A percentile compares a stretch with the other conserved stretches of the same genome.
phyloP scores from a whole-genome alignment of 2,113 vertebrate species.

The Podocnemis expansa region DNA sequence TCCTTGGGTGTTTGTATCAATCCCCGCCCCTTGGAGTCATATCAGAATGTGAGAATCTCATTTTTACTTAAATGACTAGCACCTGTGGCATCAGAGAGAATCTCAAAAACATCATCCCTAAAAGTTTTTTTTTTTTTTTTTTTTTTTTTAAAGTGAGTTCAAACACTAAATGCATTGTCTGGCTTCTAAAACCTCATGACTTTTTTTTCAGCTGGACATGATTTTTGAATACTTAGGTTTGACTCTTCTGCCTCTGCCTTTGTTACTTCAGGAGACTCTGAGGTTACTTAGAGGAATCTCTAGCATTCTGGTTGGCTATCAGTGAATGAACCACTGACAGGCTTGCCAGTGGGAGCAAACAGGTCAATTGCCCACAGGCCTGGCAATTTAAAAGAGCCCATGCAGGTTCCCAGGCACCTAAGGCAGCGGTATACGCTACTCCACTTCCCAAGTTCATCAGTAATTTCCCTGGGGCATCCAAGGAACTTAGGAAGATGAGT shows the following conservation, averaged over 20 bases:
- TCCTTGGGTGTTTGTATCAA: neutral
- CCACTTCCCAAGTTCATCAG: too few relatives aligned
- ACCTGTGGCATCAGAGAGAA: neutral
- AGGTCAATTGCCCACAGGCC: too few relatives aligned
- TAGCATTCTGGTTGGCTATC: neutral
- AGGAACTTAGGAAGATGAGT: too few relatives aligned
- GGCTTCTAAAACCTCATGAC: neutral
- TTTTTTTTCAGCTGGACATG: neutral
- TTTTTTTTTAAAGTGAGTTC: too few relatives aligned
- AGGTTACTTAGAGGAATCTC: neutral
- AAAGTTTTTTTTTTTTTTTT: too few relatives aligned
- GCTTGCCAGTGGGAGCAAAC: too few relatives aligned
- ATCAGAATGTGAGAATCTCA: neutral
- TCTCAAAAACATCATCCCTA: neutral
- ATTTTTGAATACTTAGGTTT: neutral
- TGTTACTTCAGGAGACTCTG: neutral
- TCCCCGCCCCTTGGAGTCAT: neutral
- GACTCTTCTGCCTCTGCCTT: neutral
- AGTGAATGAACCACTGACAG: neutral
- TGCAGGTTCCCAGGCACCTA: too few relatives aligned
- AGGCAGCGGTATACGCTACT: too few relatives aligned
- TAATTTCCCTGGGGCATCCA: too few relatives aligned
- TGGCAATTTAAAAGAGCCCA: too few relatives aligned
- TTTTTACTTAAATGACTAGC: neutral
- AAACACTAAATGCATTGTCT: neutral